A percentile compares a stretch with the other conserved stretches of the same genome.
Evolutionary conservation across 2,113 vertebrate species (phyloP).

Genomic region (Amblyornis subalaris): DNA sequence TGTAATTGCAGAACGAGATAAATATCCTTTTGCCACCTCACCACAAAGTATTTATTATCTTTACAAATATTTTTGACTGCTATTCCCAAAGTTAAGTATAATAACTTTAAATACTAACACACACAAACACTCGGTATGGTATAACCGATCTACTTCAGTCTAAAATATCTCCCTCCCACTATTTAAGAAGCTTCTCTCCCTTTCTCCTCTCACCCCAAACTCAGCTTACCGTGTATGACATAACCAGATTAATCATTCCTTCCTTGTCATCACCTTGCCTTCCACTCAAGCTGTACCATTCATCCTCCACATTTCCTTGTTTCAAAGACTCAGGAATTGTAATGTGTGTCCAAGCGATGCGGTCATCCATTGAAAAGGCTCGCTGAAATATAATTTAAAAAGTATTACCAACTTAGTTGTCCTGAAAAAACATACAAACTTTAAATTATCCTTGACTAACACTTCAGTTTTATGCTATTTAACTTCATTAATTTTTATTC

Average conservation of each 20-base stretch:
- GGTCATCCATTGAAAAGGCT: slow-evolving; percentile 97
- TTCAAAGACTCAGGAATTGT: slow-evolving; percentile 87
- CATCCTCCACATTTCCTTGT: slow-evolving; percentile 89
- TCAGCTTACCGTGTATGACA: slow-evolving; percentile 89
- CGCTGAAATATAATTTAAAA: slow-evolving; percentile 69
- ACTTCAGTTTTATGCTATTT: neutral
- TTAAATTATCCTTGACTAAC: neutral
- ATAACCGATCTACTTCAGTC: neutral
- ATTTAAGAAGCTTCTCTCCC: neutral
- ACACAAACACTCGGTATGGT: neutral
- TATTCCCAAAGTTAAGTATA: neutral
- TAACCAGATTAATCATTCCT: slow-evolving; percentile 98
- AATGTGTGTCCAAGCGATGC: slow-evolving; percentile 97
- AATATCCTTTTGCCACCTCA: neutral
- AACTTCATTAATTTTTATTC: neutral
- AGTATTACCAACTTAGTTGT: neutral
- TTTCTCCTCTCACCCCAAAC: neutral
- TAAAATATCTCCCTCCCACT: neutral
- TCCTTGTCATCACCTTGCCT: slow-evolving; percentile 97
- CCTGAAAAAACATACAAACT: neutral
- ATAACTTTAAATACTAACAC: neutral
- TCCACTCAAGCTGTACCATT: slow-evolving; percentile 94
- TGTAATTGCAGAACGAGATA: neutral
- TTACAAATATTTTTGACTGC: neutral
- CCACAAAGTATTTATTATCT: neutral